Base-by-base conservation (phyloP, 2,888 invertebrate species). In the Chrysolina americana region DNA sequence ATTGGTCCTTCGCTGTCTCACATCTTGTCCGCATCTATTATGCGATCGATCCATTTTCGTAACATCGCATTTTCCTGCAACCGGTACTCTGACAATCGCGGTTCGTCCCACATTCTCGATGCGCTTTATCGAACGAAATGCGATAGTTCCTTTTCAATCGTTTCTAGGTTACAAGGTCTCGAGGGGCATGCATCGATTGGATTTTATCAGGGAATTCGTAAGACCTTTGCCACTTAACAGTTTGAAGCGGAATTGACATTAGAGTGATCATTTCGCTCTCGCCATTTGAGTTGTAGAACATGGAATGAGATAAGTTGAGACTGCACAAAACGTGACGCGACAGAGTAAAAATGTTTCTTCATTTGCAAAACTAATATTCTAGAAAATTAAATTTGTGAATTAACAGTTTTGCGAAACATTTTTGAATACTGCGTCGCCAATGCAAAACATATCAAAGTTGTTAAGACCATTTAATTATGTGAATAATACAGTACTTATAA, bases 91-190 rank as follows among this genome's bases (percentile, higher is more conserved):
- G 21, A 19, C 41, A 56, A 10, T 62, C 62, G 56, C 36, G 17
- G 8, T 47, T 50, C 69, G 59, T 70, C 69, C 69, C 44, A 41
- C 66, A 66, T 50, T 50, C 41, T 47, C 62, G 28, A 50, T 62
- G 41, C 17, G 41, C 56, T 17, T 44, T 44, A 17, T 36, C 28
- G 2, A 69, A 63, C 69, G 59, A 47, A 59, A 48, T 47, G 62
- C 69, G 47, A 47, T 44, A 48, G 44, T 70, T 59, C 59, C 59
- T 59, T 70, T 48, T 70, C 62, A 28, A 62, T 28, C 62, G 28
- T 70, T 70, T 62, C 69, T 70, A 15, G 69, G 69, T 70, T 70
- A 70, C 19, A 63, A 63, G 62, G 62, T 70, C 69, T 70, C 62
- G 59, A 21, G 56, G 44, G 23, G 44, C 47, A 44, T 41, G 69